Evolutionary conservation across 2,888 invertebrate species (phyloP).

Genomic region (Harpalus rubripes): DNA sequence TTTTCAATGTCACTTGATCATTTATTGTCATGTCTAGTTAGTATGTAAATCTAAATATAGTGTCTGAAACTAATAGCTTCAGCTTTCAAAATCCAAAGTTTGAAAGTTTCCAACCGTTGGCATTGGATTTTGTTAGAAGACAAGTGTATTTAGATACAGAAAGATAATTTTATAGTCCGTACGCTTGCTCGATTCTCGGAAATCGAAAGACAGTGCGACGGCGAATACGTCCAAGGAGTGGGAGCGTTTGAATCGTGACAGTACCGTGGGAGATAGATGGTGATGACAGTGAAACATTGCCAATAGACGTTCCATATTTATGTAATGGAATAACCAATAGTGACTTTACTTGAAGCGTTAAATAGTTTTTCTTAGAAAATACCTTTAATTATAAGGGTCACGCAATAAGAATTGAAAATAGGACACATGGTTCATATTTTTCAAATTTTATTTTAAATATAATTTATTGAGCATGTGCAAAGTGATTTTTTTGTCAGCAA

Average conservation of each 20-base stretch:
- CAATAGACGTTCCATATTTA: background rate
- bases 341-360: too few relatives aligned
- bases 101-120: slow-evolving; percentile 1
- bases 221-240: background rate
- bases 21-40: background rate
- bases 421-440: too few relatives aligned
- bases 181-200: slow-evolving; percentile 27
- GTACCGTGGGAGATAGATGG: background rate
- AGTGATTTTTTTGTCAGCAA: too few relatives aligned
- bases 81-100: slow-evolving; percentile 33
- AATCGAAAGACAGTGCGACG: slow-evolving; percentile 38
- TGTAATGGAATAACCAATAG: too few relatives aligned
- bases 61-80: slow-evolving; percentile 28
- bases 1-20: background rate
- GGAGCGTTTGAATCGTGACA: background rate
- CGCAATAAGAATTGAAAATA: too few relatives aligned
- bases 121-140: background rate
- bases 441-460: too few relatives aligned
- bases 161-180: slow-evolving; percentile 31
- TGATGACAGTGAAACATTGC: background rate
- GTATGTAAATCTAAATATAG: slow-evolving; percentile 45
- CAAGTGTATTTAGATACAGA: slow-evolving; percentile 51
- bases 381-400: too few relatives aligned
- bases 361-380: too few relatives aligned
- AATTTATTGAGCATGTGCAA: too few relatives aligned